Evolutionary conservation across 2,797 vertebrate species (phyloP).

Genomic region (Acanthis flammea): DNA sequence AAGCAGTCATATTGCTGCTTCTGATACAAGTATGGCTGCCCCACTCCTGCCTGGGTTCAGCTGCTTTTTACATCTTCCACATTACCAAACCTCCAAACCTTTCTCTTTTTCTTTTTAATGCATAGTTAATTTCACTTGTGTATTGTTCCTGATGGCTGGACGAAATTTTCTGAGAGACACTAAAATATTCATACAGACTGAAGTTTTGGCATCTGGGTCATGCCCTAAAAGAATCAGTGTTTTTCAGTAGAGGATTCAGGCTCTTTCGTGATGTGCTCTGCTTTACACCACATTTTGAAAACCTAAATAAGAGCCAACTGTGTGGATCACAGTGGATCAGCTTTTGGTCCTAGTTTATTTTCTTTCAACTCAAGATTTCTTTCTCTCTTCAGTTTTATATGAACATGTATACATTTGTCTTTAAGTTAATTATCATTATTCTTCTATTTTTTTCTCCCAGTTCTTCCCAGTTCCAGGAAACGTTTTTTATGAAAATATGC

Average conservation of each 20-base stretch:
- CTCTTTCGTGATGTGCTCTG: neutral
- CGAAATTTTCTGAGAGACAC: neutral
- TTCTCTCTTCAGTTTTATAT: neutral
- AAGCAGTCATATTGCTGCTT: neutral
- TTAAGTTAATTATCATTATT: neutral
- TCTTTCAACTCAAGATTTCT: neutral
- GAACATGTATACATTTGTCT: neutral
- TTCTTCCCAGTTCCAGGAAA: neutral
- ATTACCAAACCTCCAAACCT: neutral
- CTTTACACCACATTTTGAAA: neutral
- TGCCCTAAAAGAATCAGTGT: neutral
- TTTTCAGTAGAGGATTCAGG: neutral
- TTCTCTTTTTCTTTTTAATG: neutral
- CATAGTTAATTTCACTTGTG: neutral
- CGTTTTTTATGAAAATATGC: neutral
- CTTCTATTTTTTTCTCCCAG: neutral
- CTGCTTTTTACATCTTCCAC: neutral
- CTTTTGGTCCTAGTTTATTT: neutral
- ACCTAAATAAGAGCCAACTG: neutral
- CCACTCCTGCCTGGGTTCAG: neutral
- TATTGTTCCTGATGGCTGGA: neutral
- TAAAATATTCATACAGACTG: neutral
- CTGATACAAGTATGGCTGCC: neutral
- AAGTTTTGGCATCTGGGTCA: neutral
- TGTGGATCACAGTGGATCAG: neutral